Percentiles rank a stretch among this genome's conserved stretches.
Conservation (phyloP, 2,888 invertebrate genomes). For the Cheilosia grossa region DNA sequence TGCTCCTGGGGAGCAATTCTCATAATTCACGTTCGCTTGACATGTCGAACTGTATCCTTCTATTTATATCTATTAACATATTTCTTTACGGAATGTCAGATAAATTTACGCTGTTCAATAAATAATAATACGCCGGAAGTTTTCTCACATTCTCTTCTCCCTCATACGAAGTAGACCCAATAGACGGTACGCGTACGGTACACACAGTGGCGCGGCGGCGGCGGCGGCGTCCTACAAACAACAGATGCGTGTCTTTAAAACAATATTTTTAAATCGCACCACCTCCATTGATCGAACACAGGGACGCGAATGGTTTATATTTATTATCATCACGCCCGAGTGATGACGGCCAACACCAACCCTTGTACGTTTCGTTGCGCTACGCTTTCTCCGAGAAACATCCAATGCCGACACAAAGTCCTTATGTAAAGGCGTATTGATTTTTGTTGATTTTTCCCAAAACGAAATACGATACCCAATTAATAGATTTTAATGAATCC, state of each 20-base stretch:
- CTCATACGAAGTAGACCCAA: not conserved
- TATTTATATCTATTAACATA: slow-evolving; percentile 47
- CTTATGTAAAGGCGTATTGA: slow-evolving; percentile 8
- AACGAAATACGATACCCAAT: slow-evolving; percentile 58
- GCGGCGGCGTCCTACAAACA: slow-evolving; percentile 16
- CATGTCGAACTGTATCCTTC: slow-evolving; percentile 49
- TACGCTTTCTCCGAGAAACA: not conserved
- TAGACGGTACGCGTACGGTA: too few relatives aligned
- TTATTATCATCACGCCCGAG: slow-evolving; percentile 42
- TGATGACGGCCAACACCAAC: slow-evolving; percentile 20
- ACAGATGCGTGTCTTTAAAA: slow-evolving; percentile 53
- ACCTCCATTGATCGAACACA: slow-evolving; percentile 58
- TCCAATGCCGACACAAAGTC: not conserved
- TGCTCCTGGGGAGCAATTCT: slow-evolving; percentile 33
- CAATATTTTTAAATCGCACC: slow-evolving; percentile 65
- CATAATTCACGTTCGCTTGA: slow-evolving; percentile 62
- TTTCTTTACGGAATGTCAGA: slow-evolving; percentile 61
- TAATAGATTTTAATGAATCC: slow-evolving; percentile 60
- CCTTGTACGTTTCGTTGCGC: slow-evolving; percentile 5
- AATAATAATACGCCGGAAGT: slow-evolving; percentile 6
- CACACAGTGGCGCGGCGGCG: not conserved
- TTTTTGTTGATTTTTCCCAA: slow-evolving; percentile 14
- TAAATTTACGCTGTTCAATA: slow-evolving; percentile 67
- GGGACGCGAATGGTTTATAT: slow-evolving; percentile 54
- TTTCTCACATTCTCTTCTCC: slow-evolving; percentile 50